Conservation (phyloP, 2,888 invertebrate genomes). For the Sympetrum striolatum region DNA sequence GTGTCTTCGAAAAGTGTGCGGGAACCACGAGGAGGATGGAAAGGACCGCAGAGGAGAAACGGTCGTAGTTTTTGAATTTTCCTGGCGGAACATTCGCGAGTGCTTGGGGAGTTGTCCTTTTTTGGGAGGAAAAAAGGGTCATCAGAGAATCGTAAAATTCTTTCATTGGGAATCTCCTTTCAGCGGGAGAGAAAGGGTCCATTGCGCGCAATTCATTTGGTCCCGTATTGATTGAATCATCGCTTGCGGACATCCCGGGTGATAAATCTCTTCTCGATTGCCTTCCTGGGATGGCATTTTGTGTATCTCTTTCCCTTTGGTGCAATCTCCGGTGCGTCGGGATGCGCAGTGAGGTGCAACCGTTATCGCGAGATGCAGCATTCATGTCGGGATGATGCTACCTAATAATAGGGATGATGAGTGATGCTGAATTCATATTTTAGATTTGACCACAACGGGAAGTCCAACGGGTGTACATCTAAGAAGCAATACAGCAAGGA, state of each 20-base stretch:
- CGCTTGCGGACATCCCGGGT: not conserved
- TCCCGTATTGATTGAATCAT: conserved; percentile 16
- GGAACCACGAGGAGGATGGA: not conserved
- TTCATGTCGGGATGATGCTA: not conserved
- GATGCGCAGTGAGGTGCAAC: not conserved
- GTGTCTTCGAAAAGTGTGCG: conserved; percentile 11
- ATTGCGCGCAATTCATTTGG: conserved; percentile 6
- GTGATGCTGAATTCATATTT: too few species aligned
- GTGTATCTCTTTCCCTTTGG: not conserved
- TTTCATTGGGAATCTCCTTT: not conserved
- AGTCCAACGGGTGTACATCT: too few species aligned
- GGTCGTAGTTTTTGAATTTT: conserved; percentile 31
- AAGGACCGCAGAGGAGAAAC: not conserved
- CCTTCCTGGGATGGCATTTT: not conserved
- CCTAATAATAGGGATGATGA: not conserved
- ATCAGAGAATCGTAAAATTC: conserved; percentile 30
- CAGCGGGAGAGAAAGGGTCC: not conserved
- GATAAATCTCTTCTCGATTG: conserved; percentile 25
- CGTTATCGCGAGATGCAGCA: not conserved
- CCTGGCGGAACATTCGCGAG: not conserved
- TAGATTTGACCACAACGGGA: too few species aligned
- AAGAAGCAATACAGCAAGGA: too few species aligned
- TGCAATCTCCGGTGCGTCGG: not conserved
- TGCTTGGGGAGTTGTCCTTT: not conserved
- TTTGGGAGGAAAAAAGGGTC: not conserved